phyloP scores from a whole-genome alignment of 2,797 vertebrate species.

The Myotis findleyi region DNA sequence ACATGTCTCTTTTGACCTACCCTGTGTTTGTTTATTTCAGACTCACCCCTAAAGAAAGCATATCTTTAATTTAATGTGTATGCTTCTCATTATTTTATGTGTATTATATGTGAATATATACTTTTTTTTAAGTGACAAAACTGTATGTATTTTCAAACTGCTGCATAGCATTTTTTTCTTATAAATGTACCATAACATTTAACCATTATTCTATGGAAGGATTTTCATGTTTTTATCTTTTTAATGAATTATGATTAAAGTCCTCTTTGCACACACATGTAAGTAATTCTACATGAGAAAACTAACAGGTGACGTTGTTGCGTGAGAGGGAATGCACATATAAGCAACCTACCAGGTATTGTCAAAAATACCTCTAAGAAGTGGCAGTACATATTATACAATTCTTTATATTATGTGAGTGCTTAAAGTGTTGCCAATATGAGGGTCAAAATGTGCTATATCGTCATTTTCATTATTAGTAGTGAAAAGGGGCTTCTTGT shows the following conservation, averaged over 20 bases:
- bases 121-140: neutral
- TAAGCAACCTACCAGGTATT: neutral
- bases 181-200: neutral
- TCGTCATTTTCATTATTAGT: neutral
- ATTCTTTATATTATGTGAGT: neutral
- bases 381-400: neutral
- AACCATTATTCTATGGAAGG: neutral
- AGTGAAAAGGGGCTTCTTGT: neutral
- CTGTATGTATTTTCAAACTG: neutral
- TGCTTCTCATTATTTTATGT: neutral
- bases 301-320: neutral
- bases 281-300: neutral
- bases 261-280: neutral
- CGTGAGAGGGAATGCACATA: neutral
- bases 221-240: neutral
- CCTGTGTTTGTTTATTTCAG: fast-evolving
- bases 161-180: neutral
- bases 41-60: neutral
- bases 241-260: neutral
- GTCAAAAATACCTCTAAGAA: neutral
- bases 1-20: neutral
- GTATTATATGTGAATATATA: neutral
- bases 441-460: neutral
- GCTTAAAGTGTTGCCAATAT: neutral
- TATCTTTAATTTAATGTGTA: neutral